Base-by-base conservation (phyloP, 92 coral and sea anemone genomes). In the Parazoanthus swiftii region DNA sequence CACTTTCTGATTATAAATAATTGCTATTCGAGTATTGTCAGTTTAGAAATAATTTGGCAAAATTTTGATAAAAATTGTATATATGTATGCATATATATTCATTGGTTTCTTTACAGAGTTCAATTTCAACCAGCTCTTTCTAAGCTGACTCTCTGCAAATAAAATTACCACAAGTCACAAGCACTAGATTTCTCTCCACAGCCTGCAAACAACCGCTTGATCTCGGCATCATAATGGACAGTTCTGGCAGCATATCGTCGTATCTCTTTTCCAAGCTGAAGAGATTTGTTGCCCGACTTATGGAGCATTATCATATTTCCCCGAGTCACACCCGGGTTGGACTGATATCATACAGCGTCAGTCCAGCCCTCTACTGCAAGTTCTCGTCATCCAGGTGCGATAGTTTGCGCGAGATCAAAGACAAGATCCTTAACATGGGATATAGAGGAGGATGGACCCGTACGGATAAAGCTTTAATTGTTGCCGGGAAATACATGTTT, bases 191-290 rank as follows among this genome's bases (percentile, higher is more conserved):
- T 75, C 50, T 37, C n/a, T 29, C 1, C 46, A 39, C 79, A 84
- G 87, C 87, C 25, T 84, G 87, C 26, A 84, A 46, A 21, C 79
- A 71, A 38, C 87, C 87, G 23, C 79, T 84, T 46, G 87, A 84
- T 37, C 87, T 84, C 26, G 87, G 87, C 36, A 84, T 84, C 23
- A 84, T 84, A n/a, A 84, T 84, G 87, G 87, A 84, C 79, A 46
- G 77, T 21, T 84, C 87, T 25, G 87, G 87, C 10, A 84, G 87
- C 36, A 71, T 84, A 16, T 15, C 79, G 44, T 11, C 58, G 5
- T 6, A 54, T 71, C 87, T 84, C 26, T 84, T 84, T 46, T 20
- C 18, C 68, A 43, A 39, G 6, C 42, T 84, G 67, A 84, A 48
- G 68, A 35, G 54, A n/a, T 84, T 84, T 71, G 87, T 84, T 33